A percentile compares a stretch with the other conserved stretches of the same genome.
Conservation (phyloP, 2,888 invertebrate species). For the Sturmia bella region DNA sequence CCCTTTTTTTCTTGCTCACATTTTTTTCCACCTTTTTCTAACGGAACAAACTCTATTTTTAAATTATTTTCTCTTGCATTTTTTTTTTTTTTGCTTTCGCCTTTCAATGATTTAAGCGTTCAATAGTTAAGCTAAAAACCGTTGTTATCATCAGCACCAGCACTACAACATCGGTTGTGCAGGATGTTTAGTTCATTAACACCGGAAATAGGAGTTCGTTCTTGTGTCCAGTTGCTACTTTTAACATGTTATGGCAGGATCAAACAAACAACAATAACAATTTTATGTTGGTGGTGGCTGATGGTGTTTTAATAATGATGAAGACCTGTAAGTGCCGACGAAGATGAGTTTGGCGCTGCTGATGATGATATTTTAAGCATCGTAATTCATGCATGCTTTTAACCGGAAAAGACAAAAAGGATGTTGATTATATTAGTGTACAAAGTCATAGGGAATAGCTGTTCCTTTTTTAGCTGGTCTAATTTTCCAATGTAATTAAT, state of each 20-base stretch:
- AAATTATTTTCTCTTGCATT: conserved; percentile 51
- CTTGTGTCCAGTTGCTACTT: conserved; percentile 57
- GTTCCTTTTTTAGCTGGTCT: neutral
- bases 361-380: conserved; percentile 45
- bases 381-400: conserved; percentile 64
- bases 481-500: conserved; percentile 19
- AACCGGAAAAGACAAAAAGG: conserved; percentile 65
- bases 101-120: conserved; percentile 36
- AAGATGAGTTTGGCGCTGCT: conserved; percentile 24
- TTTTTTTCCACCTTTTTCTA: conserved; percentile 16
- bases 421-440: conserved; percentile 60
- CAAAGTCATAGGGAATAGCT: conserved; percentile 17
- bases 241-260: conserved; percentile 22
- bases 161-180: conserved; percentile 46
- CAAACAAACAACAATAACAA: neutral
- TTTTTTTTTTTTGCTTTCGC: conserved; percentile 7
- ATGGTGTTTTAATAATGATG: conserved; percentile 40
- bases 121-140: conserved; percentile 59
- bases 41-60: conserved; percentile 67
- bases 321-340: no score
- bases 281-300: conserved; percentile 34
- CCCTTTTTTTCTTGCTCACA: neutral
- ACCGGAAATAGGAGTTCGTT: conserved; percentile 71
- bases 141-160: conserved; percentile 56
- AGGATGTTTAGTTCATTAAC: conserved; percentile 73